These are phyloP conservation scores for Helicoverpa zea DNA, from an alignment of 1,140 invertebrate genomes.

Conservation along the genomic window DNA sequence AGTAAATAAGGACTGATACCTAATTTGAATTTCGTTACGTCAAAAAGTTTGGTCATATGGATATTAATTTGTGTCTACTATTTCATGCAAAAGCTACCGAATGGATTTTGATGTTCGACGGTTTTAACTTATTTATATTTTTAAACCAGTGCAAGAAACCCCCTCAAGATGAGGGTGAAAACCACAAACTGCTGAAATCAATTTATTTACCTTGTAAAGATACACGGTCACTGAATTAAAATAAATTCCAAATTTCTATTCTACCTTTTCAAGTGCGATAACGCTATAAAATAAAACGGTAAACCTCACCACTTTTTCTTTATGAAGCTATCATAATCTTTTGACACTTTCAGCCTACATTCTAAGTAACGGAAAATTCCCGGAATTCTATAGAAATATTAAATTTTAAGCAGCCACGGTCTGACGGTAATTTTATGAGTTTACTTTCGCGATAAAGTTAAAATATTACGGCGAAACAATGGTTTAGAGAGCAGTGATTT, in stretches of 20 bases:
- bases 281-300: neutral
- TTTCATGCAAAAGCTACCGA: no score
- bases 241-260: neutral
- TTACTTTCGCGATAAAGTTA: constrained; percentile 24
- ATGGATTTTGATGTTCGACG: no score
- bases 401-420: neutral
- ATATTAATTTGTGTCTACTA: no score
- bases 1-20: no score
- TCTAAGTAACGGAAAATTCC: neutral
- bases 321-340: constrained; percentile 6
- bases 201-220: no score
- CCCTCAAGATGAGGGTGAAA: no score
- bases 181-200: no score
- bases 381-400: constrained; percentile 14
- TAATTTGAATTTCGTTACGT: no score
- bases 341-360: neutral
- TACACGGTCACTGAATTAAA: no score
- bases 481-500: neutral
- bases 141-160: no score
- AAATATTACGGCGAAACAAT: constrained; percentile 21
- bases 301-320: neutral
- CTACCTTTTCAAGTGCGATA: neutral
- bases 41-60: no score
- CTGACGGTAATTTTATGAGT: constrained; percentile 15
- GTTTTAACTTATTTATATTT: no score